Base-by-base conservation (phyloP, 2,888 invertebrate species). In the Oasisia sp. region DNA sequence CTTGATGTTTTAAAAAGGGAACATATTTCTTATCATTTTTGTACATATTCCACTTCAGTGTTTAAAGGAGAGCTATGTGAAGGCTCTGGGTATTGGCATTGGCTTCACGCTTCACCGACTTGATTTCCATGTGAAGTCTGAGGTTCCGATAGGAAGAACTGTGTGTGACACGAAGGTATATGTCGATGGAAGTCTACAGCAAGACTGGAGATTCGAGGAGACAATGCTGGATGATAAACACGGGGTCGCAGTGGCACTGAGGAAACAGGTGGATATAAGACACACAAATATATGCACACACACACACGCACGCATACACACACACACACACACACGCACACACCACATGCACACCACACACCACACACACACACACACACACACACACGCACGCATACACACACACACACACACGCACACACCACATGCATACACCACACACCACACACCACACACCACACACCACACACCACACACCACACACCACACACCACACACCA, bases 21-120 rank as follows among this genome's bases (percentile, higher is more conserved):
- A 74, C 74, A 19, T 19, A 74, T 19, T 56, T 1, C 11, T 56
- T 56, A 56, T 56, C 4, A 56, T 56, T 56, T 0, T 14, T 56
- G 27, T 74, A 74, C 4, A 7, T n/a, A 93, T 56, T 91, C 32
- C 58, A 91, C 95, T 95, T 91, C 94, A 96, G 99, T 98, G 98
- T 94, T 97, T 99, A 91, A 99, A 99, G 96, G 99, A 99, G 96
- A 98, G 98, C 95, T 99, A 98, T 96, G 98, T 98, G 0, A 99
- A 99, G 97, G 99, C 99, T 93, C 97, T 98, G 92, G 99, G 99
- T 32, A 97, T 98, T 44, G 99, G 99, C 56, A 97, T 99, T 92
- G 98, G 98, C 0, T 97, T 98, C 93, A 97, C 98, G 95, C 97
- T 99, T 91, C 97, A 97, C 94, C 97, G 97, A 94, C 97, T 99